A percentile compares a stretch with the other conserved stretches of the same genome.
These are phyloP conservation scores for Microchirus variegatus DNA, from an alignment of 2,797 vertebrate species.

Conservation along the genomic window DNA sequence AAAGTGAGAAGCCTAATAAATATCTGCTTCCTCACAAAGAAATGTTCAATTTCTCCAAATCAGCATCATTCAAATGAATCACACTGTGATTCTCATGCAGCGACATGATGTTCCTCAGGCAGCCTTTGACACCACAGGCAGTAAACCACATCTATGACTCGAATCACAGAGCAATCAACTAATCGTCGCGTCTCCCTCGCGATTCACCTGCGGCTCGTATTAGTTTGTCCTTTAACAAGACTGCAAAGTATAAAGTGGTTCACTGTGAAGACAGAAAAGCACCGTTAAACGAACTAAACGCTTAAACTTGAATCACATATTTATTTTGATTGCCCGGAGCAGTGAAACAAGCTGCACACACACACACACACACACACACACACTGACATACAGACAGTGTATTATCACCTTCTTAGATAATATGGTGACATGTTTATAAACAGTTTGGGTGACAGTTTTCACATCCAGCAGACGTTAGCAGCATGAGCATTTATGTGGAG, in stretches of 20 bases:
- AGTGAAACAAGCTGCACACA: too few species aligned
- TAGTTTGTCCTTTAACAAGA: constrained; percentile 40
- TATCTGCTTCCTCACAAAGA: constrained; percentile 7
- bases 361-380: too few species aligned
- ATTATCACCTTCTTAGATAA: not conserved
- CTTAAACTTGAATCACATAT: too few species aligned
- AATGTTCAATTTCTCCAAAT: constrained; percentile 10
- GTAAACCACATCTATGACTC: constrained; percentile 39
- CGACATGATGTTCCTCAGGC: constrained; percentile 25
- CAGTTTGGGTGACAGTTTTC: not conserved
- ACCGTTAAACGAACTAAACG: not conserved
- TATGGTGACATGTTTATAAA: not conserved
- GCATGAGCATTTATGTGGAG: too few species aligned
- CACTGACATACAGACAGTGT: not conserved
- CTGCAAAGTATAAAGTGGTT: constrained; percentile 1
- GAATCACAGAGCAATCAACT: constrained; percentile 53
- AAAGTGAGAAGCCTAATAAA: constrained; percentile 3
- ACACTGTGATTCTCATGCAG: constrained; percentile 39
- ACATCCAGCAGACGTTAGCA: not conserved
- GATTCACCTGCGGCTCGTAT: constrained; percentile 17
- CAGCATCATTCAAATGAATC: constrained; percentile 30
- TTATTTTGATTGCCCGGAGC: too few species aligned
- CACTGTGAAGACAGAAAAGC: not conserved
- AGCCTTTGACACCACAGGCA: constrained; percentile 37
- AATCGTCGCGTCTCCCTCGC: constrained; percentile 14